These are phyloP conservation scores for Bemisia tabaci DNA, from an alignment of 1,140 invertebrate genomes.

Conservation along the genomic window DNA sequence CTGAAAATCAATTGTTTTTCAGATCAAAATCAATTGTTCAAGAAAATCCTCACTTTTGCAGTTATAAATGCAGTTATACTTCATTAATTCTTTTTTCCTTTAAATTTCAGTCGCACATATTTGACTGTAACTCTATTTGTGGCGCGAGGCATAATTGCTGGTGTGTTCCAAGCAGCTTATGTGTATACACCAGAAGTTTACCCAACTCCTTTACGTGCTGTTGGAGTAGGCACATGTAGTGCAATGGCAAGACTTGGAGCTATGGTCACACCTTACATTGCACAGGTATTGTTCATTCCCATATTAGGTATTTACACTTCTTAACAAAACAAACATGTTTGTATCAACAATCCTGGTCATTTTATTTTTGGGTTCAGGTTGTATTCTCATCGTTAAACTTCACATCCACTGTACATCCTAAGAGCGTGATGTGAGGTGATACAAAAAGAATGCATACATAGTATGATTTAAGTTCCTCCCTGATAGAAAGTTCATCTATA, in stretches of 20 bases:
- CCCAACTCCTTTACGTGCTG: slow-evolving; percentile 72
- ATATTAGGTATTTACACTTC: not conserved
- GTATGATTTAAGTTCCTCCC: too few relatives aligned
- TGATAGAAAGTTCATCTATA: too few relatives aligned
- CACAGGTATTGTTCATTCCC: slow-evolving; percentile 51
- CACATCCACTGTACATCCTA: too few relatives aligned
- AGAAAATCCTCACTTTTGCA: too few relatives aligned
- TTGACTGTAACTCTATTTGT: slow-evolving; percentile 77
- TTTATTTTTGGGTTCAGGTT: not conserved
- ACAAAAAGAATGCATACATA: too few relatives aligned
- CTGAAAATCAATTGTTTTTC: too few relatives aligned
- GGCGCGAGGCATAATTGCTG: slow-evolving; percentile 81
- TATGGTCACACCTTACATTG: slow-evolving; percentile 84
- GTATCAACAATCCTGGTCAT: not conserved
- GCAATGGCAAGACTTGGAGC: slow-evolving; percentile 82
- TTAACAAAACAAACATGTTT: not conserved
- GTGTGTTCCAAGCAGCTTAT: slow-evolving; percentile 87
- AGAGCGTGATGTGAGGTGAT: too few relatives aligned
- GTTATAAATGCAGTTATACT: too few relatives aligned
- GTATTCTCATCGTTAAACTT: not conserved
- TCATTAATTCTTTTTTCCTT: too few relatives aligned
- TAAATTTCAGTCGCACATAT: slow-evolving; percentile 53
- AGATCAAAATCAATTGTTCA: too few relatives aligned
- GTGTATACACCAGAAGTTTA: slow-evolving; percentile 91
- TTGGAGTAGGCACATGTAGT: slow-evolving; percentile 78